These are phyloP conservation scores for Cyphomyrmex costatus DNA, from an alignment of 1,140 invertebrate species.

Conservation along the genomic window DNA sequence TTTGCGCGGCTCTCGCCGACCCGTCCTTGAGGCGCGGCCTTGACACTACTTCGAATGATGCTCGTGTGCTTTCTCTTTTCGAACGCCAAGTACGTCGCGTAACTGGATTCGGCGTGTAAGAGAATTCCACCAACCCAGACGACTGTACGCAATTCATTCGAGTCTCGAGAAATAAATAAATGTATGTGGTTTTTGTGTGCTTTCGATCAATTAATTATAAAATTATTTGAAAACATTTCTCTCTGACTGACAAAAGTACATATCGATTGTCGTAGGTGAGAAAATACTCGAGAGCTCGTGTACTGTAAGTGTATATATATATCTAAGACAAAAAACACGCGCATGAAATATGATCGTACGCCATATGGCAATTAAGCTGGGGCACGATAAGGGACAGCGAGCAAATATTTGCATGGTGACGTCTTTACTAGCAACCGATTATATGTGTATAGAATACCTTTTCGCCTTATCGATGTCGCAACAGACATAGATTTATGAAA, in stretches of 20 bases:
- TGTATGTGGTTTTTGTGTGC: not conserved
- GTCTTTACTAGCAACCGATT: constrained; percentile 72
- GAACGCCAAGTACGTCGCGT: constrained; percentile 24
- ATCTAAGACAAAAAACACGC: constrained; percentile 62
- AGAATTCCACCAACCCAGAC: not conserved
- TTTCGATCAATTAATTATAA: not conserved
- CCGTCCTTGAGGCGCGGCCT: constrained; percentile 39
- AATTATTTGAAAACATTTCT: not conserved
- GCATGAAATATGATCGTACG: constrained; percentile 71
- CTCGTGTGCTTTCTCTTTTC: constrained; percentile 55
- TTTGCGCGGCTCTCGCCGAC: constrained; percentile 9
- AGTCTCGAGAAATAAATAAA: not conserved
- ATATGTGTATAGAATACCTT: constrained; percentile 61
- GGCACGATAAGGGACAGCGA: constrained; percentile 74
- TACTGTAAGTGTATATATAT: constrained; percentile 14
- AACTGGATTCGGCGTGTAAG: constrained; percentile 7
- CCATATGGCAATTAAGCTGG: constrained; percentile 79
- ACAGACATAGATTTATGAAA: constrained; percentile 63
- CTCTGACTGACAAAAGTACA: not conserved
- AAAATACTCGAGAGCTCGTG: not conserved
- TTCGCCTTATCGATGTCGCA: constrained; percentile 63
- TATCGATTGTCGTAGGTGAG: not conserved
- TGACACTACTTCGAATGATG: constrained; percentile 61
- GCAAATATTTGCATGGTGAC: constrained; percentile 77
- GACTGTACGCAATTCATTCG: not conserved